phyloP scores from a whole-genome alignment of 2,113 vertebrate species.

The Aramus guarauna region DNA sequence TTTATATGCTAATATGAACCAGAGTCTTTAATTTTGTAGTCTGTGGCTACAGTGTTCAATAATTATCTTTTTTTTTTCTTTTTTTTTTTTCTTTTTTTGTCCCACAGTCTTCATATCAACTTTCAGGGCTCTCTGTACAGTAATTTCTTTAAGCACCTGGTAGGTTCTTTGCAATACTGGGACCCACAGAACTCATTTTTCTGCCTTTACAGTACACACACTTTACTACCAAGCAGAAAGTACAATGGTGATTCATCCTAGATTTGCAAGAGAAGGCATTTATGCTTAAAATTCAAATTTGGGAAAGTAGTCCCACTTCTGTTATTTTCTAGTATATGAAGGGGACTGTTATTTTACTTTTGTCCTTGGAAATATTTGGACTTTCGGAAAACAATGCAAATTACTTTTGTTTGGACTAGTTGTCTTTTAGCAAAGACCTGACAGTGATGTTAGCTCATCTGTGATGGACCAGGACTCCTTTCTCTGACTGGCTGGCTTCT shows the following conservation, averaged over 20 bases:
- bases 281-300: not conserved
- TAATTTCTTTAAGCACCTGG: not conserved
- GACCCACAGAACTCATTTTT: not conserved
- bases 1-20: conserved; percentile 41
- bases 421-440: not conserved
- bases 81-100: not conserved
- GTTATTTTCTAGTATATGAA: not conserved
- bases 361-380: not conserved
- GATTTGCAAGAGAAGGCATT: not conserved
- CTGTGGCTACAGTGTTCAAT: not conserved
- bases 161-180: not conserved
- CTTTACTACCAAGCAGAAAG: not conserved
- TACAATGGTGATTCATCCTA: not conserved
- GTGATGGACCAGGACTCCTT: not conserved
- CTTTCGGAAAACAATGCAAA: not conserved
- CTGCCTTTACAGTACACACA: not conserved
- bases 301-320: not conserved
- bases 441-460: not conserved
- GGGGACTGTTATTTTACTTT: not conserved
- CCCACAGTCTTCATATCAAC: not conserved
- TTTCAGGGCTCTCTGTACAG: not conserved
- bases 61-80: not conserved
- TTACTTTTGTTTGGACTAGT: not conserved
- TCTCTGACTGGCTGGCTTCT: not conserved
- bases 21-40: conserved; percentile 20